Base-by-base conservation (phyloP, 2,888 invertebrate genomes). In the Heterodera filipjevi region DNA sequence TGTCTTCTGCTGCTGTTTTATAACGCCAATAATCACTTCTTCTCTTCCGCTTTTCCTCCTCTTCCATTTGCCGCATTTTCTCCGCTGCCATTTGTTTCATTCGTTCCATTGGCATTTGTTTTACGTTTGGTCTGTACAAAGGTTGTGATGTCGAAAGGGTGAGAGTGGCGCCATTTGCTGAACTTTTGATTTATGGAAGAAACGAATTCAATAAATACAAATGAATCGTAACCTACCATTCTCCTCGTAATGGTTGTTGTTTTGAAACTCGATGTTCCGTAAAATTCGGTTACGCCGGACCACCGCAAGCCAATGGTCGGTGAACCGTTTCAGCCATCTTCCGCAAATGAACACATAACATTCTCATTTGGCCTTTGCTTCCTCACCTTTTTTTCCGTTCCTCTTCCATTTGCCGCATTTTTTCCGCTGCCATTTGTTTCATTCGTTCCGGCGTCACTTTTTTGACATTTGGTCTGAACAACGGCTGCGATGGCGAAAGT, bases 261-360 rank as follows among this genome's bases (percentile, higher is more conserved):
- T n/a, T n/a, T n/a, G n/a, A n/a, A 71, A 72, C 22, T 33, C 30
- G 68, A 33, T 68, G 14, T 35, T 68, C 35, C 68, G 68, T 35
- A 68, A 68, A 39, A 66, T 44, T 3, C 44, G 44, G 46, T 79
- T 77, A n/a, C 77, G 68, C n/a, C 76, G 53, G 1, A 78, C 77
- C 22, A 77, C 44, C 32, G 22, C n/a, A 32, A 77, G 39, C 79
- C 79, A 79, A 39, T 68, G 79, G 73, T 79, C 74, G 44, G 72
- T 44, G 68, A 79, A 79, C 66, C 79, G 78, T n/a, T 59, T 44
- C 44, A 77, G 30, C 79, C 79, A 77, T n/a, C n/a, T n/a, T n/a
- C n/a, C n/a, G n/a, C n/a, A n/a, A n/a, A n/a, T n/a, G n/a, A n/a
- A n/a, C n/a, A n/a, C n/a, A n/a, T n/a, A n/a, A n/a, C n/a, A n/a